phyloP scores from a whole-genome alignment of 2,888 invertebrate species.

The Iphiclides podalirius region DNA sequence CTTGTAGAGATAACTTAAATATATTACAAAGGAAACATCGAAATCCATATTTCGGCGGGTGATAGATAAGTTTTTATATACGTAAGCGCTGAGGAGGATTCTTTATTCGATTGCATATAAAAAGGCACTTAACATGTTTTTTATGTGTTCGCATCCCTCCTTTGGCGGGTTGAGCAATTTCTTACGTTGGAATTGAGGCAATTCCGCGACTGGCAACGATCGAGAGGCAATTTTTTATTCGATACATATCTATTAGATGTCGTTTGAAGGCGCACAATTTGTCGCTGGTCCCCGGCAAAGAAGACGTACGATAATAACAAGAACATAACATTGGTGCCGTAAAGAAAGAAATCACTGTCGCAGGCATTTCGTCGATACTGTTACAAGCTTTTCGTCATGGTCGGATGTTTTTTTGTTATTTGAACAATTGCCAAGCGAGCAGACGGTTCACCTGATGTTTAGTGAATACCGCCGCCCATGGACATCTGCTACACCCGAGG shows the following conservation, averaged over 20 bases:
- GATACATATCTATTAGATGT: slow-evolving; percentile 49
- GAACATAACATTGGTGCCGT: too few relatives aligned
- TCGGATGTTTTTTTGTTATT: too few relatives aligned
- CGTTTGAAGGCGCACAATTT: slow-evolving; percentile 30
- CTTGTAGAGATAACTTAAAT: too few relatives aligned
- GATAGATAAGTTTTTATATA: background rate
- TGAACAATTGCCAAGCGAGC: too few relatives aligned
- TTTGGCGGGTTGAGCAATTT: slow-evolving; percentile 32
- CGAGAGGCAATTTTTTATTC: slow-evolving; percentile 36
- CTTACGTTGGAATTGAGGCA: slow-evolving; percentile 43
- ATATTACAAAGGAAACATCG: background rate
- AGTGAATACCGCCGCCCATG: too few relatives aligned
- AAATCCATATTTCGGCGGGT: background rate
- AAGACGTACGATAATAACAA: too few relatives aligned
- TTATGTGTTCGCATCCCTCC: slow-evolving; percentile 29
- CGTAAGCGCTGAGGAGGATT: background rate
- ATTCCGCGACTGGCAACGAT: slow-evolving; percentile 35
- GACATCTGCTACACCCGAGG: too few relatives aligned
- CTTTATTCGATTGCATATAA: slow-evolving; percentile 22
- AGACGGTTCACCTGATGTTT: too few relatives aligned
- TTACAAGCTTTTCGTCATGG: too few relatives aligned
- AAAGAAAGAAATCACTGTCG: too few relatives aligned
- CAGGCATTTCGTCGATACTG: too few relatives aligned
- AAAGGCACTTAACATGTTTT: slow-evolving; percentile 35
- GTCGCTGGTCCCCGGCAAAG: slow-evolving; percentile 4